These are phyloP conservation scores for Brachyhypopomus occidentalis DNA, from an alignment of 2,113 vertebrate species.

Conservation along the genomic window DNA sequence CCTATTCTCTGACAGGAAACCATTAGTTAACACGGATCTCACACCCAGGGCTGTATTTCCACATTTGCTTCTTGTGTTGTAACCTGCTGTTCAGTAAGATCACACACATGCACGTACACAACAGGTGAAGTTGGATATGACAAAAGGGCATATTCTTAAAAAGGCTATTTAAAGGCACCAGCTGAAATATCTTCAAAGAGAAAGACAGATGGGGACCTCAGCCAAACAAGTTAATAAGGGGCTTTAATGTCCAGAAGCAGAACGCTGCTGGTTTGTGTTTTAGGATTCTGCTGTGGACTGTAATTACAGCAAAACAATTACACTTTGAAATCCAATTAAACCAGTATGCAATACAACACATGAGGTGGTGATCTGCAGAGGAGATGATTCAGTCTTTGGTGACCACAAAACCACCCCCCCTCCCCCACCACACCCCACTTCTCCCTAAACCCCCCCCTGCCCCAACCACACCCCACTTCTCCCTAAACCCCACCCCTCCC, in stretches of 20 bases:
- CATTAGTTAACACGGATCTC: constrained; percentile 11
- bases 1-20: constrained; percentile 26
- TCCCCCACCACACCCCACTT: too few species aligned
- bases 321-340: constrained; percentile 30
- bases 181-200: constrained; percentile 5
- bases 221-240: constrained; percentile 17
- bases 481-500: too few species aligned
- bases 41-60: constrained; percentile 39
- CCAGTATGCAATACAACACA: background rate
- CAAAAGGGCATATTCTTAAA: background rate
- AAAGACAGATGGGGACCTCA: background rate
- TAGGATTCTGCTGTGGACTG: background rate
- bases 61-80: constrained; percentile 17
- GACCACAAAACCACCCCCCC: too few species aligned
- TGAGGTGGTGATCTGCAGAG: background rate
- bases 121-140: background rate
- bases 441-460: too few species aligned
- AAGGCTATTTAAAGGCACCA: constrained; percentile 12
- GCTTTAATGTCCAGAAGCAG: background rate
- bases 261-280: constrained; percentile 15
- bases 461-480: too few species aligned
- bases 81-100: constrained; percentile 28
- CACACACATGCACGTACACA: constrained; percentile 5
- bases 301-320: constrained; percentile 25
- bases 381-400: background rate